Evolutionary conservation across 1,140 invertebrate species (phyloP).

Genomic region (Drosophila grimshawi): DNA sequence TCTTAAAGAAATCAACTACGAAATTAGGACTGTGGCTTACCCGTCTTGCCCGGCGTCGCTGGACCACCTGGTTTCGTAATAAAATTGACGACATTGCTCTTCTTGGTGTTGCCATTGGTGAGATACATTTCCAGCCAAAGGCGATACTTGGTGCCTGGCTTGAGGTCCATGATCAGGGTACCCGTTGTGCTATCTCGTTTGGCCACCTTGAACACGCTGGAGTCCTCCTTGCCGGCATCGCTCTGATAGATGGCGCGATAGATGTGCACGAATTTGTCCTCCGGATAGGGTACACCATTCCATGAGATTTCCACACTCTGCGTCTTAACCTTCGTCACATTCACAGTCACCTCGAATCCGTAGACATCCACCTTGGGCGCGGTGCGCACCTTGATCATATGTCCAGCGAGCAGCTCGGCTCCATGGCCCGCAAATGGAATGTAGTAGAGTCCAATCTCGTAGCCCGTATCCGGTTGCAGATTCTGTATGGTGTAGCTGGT

Average conservation of each 20-base stretch:
- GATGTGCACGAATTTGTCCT: constrained; percentile 96
- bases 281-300: constrained; percentile 93
- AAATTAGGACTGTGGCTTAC: constrained; percentile 35
- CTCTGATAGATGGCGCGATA: constrained; percentile 93
- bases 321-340: constrained; percentile 90
- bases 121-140: constrained; percentile 94
- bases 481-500: constrained; percentile 90
- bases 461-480: constrained; percentile 89
- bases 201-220: constrained; percentile 93
- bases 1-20: background rate
- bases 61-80: constrained; percentile 91
- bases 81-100: constrained; percentile 94
- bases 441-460: constrained; percentile 91
- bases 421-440: constrained; percentile 90
- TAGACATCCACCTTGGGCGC: constrained; percentile 89
- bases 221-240: constrained; percentile 90
- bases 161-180: constrained; percentile 89
- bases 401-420: constrained; percentile 89
- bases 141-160: constrained; percentile 93
- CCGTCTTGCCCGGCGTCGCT: constrained; percentile 79
- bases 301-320: constrained; percentile 91
- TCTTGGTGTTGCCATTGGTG: constrained; percentile 94
- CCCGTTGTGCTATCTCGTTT: constrained; percentile 91
- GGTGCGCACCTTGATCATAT: constrained; percentile 88
- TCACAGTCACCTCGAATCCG: constrained; percentile 91